Evolutionary conservation across 1,140 invertebrate species (phyloP).

Genomic region (Venturia canescens): DNA sequence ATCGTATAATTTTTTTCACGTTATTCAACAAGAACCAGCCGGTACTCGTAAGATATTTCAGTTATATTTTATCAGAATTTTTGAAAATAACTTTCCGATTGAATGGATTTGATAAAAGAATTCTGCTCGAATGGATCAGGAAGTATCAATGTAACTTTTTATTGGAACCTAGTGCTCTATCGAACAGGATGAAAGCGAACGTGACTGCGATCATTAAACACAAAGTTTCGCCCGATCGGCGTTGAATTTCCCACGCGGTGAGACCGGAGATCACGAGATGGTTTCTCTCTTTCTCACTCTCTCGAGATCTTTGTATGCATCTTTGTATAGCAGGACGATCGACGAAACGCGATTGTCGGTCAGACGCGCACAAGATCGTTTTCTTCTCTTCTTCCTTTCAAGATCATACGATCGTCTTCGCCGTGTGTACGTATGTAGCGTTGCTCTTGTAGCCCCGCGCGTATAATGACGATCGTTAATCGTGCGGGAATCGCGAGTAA

Average conservation of each 20-base stretch:
- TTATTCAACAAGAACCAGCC: neutral
- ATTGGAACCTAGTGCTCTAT: neutral
- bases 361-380: constrained; percentile 22
- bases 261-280: constrained; percentile 20
- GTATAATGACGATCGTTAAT: constrained; percentile 34
- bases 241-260: constrained; percentile 25
- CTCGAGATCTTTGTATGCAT: constrained; percentile 19
- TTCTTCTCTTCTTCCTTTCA: constrained; percentile 2
- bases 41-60: no score
- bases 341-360: constrained; percentile 24
- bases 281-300: neutral
- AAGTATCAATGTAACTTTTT: constrained; percentile 5
- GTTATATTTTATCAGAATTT: no score
- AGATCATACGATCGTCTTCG: constrained; percentile 13
- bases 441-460: neutral
- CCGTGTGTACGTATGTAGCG: neutral
- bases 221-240: constrained; percentile 29
- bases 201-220: constrained; percentile 31
- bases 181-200: constrained; percentile 25
- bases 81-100: no score
- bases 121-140: no score
- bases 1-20: neutral
- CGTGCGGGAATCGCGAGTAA: constrained; percentile 22
- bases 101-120: no score
- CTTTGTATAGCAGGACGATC: constrained; percentile 14